Base-by-base conservation (phyloP, 2,888 invertebrate species). In the Malthinus seriepunctatus region DNA sequence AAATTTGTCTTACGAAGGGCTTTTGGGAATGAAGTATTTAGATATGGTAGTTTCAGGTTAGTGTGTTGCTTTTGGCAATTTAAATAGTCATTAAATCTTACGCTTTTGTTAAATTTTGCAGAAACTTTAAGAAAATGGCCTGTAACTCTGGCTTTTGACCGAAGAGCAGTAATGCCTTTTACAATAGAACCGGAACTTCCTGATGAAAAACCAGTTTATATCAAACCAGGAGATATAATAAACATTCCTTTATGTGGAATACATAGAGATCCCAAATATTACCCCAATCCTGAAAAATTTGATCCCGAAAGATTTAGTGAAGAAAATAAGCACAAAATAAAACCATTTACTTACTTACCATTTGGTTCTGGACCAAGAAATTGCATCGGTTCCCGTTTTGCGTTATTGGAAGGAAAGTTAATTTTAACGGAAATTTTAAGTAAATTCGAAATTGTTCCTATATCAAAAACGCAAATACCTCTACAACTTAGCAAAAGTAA, bases 41-140 rank as follows among this genome's bases (percentile, higher is more conserved):
- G 84, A 85, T 48, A 82, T 83, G 82, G 82, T 82, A n/a, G 23
- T 42, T n/a, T n/a, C n/a, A n/a, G n/a, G n/a, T n/a, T n/a, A n/a
- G n/a, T 15, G 82, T 65, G 81, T 80, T 42, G 12, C n/a, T 12
- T 42, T 15, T 10, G 5, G 5, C 23, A n/a, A n/a, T n/a, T n/a
- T n/a, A n/a, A n/a, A n/a, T 3, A 23, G 23, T 5, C 5, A 23
- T 23, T 23, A 3, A 2, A 23, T 2, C 5, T 23, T 23, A 2
- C 23, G 2, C 5, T 23, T 3, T 23, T 23, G 52, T 67, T 71
- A 71, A 63, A 64, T 65, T 3, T 23, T 23, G 2, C 63, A 76
- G 84, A 84, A 71, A 78, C 80, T 0, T 66, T 82, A 12, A 76
- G 84, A 45, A 80, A 78, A 61, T 82, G 82, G 81, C 75, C 82